phyloP scores from a whole-genome alignment of 2,888 invertebrate genomes.

The Agrilus cyanescens region DNA sequence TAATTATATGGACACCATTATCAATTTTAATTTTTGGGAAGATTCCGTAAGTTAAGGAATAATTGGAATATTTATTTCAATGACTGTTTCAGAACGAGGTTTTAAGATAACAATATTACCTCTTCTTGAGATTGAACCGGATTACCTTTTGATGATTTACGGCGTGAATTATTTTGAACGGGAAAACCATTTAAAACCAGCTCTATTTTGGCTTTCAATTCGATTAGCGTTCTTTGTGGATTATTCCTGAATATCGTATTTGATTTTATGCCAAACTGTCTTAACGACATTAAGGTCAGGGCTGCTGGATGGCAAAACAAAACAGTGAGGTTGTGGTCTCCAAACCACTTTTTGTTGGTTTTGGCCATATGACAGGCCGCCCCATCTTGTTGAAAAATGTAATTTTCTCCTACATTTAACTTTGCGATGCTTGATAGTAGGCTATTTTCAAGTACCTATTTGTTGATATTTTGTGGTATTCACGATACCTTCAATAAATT shows the following conservation, averaged over 20 bases:
- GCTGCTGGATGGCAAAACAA: conserved; percentile 11
- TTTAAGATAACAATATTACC: too few relatives aligned
- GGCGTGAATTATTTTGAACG: neutral
- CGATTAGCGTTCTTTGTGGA: conserved; percentile 6
- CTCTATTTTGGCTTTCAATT: conserved; percentile 7
- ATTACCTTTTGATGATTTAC: neutral
- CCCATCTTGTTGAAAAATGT: conserved; percentile 6
- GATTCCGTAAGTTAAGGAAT: too few relatives aligned
- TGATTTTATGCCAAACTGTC: conserved; percentile 10
- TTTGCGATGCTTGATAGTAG: conserved; percentile 5
- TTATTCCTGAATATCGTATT: conserved; percentile 5
- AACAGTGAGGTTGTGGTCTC: conserved; percentile 7
- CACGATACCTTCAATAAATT: conserved; percentile 4
- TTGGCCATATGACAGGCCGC: conserved; percentile 9
- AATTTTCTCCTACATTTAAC: conserved; percentile 5
- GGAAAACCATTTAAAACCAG: conserved; percentile 6
- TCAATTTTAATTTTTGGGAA: too few relatives aligned
- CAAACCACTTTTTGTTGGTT: conserved; percentile 10
- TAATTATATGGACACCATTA: too few relatives aligned
- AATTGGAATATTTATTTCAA: too few relatives aligned
- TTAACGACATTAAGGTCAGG: conserved; percentile 9
- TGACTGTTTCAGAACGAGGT: too few relatives aligned
- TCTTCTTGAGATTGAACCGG: too few relatives aligned
- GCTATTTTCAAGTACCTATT: conserved; percentile 5
- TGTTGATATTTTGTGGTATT: conserved; percentile 4